Evolutionary conservation across 2,113 vertebrate genomes (phyloP), one percentile per base, ranked within the genome.

Genomic region (Tringa solitaria): DNA sequence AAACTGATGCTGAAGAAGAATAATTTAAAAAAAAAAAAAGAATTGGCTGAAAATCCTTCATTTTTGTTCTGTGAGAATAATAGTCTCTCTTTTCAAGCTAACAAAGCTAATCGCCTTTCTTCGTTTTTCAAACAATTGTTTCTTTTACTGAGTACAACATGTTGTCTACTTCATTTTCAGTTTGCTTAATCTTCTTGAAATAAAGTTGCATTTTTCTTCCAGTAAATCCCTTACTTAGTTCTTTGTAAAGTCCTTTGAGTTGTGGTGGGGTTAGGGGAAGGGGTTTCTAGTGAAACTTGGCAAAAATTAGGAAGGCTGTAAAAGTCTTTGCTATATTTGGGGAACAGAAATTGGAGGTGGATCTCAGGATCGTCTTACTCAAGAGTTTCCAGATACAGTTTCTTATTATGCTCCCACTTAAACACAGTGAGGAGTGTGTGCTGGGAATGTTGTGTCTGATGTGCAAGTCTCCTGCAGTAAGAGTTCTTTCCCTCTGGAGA

Each of bases 111-210:
- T 57, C 0, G 0, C 27, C 28, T 70, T 64, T 11, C 41, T 91
- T 63, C 6, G 2, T 24, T 83, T 91, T 74, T 50, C 63, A 45
- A 77, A 57, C 27, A 50, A 3, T 57, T 70, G 23, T 84, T 89
- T 84, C 63, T 63, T 93, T 92, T 84, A 59, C 45, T 2, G 13
- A 59, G 41, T 67, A 33, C 56, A 80, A 19, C 2, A 1, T 74
- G 75, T 41, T 77, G 76, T 63, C 72, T 32, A 2, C 33, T 90
- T 30, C 68, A 67, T 78, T 84, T 95, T 78, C 83, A 74, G 86
- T 89, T 93, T 74, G 54, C n/a, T 59, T 92, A 95, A 92, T 93
- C 93, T 89, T 76, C 88, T 83, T 75, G 86, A 51, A 96, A 46
- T 81, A 64, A 93, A 87, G 88, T 84, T 96, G 79, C 30, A n/a